Base-by-base conservation (phyloP, 2,797 vertebrate species). In the Acanthurus tractus region DNA sequence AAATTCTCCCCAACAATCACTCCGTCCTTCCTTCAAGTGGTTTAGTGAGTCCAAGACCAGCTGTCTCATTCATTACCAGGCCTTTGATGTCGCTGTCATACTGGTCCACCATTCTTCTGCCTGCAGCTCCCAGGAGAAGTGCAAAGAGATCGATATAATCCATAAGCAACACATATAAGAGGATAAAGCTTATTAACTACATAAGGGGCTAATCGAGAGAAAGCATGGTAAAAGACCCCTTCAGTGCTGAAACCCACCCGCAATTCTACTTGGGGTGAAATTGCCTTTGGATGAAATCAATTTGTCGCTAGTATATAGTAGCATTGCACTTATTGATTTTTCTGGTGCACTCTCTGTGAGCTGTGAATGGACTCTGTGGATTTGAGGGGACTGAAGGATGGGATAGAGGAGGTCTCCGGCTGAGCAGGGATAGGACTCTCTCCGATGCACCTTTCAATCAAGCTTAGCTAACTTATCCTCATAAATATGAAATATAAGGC, bases 271-370 rank as follows among this genome's bases (percentile, higher is more conserved):
- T 44, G 72, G 79, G 83, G 85, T 44, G 70, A 92, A 93, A 94
- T 94, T 90, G 92, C 91, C 82, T 87, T 84, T 74, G 93, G 92
- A 94, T 90, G 88, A 94, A 94, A 94, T 94, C 91, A 92, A 93
- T 95, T 95, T 93, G 93, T 94, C 76, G 85, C 90, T 70, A 91
- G 89, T 92, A 89, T 94, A 93, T 95, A 94, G 93, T 92, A 87
- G 93, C 93, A 90, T 92, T 93, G 91, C 88, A 84, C 80, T 88
- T 93, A 95, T 94, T 94, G 94, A 94, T 94, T 95, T 94, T 90
- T 74, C 44, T 50, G 45, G 82, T 76, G 82, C 84, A 74, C 85
- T 84, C 76, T 70, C 77, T 62, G 74, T 29, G 40, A 77, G 79
- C 82, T 86, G 90, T 83, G 84, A 92, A 88, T 89, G 88, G 86